phyloP scores from a whole-genome alignment of 2,113 vertebrate species.

The Hymenochirus boettgeri region DNA sequence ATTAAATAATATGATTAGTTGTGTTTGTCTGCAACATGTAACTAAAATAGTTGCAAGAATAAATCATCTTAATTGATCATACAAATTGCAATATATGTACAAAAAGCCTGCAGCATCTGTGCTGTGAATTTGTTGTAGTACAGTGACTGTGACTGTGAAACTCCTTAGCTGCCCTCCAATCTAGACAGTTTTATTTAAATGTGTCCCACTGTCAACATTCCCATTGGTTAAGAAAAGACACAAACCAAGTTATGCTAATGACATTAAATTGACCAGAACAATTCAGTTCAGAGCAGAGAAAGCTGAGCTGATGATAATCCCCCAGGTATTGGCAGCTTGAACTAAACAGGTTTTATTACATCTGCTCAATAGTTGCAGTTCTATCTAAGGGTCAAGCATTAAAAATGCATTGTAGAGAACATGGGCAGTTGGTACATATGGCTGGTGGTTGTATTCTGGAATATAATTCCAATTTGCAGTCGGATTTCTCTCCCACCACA shows the following conservation, averaged over 20 bases:
- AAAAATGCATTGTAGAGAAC: conserved; percentile 3
- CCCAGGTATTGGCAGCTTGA: conserved; percentile 13
- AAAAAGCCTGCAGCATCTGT: not conserved
- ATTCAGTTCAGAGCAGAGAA: conserved; percentile 17
- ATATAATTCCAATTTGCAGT: conserved; percentile 18
- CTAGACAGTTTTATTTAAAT: not conserved
- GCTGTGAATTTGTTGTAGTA: not conserved
- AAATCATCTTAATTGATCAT: conserved; percentile 11
- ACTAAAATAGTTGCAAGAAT: conserved; percentile 7
- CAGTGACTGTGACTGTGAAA: no score
- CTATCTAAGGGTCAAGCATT: not conserved
- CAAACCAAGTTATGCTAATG: conserved; percentile 10
- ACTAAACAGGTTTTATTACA: conserved; percentile 17
- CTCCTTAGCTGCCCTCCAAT: no score
- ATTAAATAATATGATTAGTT: no score
- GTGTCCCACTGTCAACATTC: no score
- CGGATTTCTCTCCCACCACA: conserved; percentile 30
- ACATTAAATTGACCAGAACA: conserved; percentile 20
- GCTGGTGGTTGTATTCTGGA: conserved; percentile 22
- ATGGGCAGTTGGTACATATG: conserved; percentile 13
- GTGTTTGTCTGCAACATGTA: not conserved
- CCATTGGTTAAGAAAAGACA: not conserved
- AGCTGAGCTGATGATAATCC: conserved; percentile 18
- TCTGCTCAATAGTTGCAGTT: conserved; percentile 13
- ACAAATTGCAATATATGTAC: not conserved